Base-by-base conservation (phyloP, 2,888 invertebrate genomes). In the Gymnocheta viridis region DNA sequence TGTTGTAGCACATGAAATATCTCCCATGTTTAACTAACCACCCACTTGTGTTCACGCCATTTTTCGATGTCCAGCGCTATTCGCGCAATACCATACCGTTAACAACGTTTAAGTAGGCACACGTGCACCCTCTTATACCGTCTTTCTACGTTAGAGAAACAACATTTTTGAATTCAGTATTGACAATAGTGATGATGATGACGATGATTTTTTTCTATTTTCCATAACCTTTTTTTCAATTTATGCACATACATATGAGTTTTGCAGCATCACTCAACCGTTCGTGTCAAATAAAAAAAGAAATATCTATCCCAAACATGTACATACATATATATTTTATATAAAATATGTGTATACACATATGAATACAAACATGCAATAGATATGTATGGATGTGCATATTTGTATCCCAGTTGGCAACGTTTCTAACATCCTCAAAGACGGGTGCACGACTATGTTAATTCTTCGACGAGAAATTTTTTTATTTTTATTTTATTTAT, bases 51-150 rank as follows among this genome's bases (percentile, higher is more conserved):
- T 88, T 88, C 88, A 88, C 89, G 86, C 87, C 87, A 89, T 88
- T 87, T 90, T 88, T 89, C 89, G 88, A 87, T 87, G 89, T 88
- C 88, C 88, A 87, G 88, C 86, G 86, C 84, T 88, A 89, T 89
- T 87, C 87, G 82, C 81, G 81, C 82, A 73, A 85, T 85, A 51
- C 67, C 60, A 74, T 24, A 38, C 17, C 64, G 54, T 22, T 60
- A 38, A 49, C 49, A 69, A 54, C 76, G 73, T 24, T 67, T 17
- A 22, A 29, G 32, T 3, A 56, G 14, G 32, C 32, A 35, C 17
- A 17, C 51, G n/a, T 47, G 14, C n/a, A 6, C 66, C 27, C 2
- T 12, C 4, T 12, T 1, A 17, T 54, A 27, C 35, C 5, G 7
- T 24, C 27, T 29, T n/a, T n/a, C 38, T 29, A 12, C 9, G 9